Evolutionary conservation across 2,888 invertebrate species (phyloP).

Genomic region (Sarcophaga carnaria): DNA sequence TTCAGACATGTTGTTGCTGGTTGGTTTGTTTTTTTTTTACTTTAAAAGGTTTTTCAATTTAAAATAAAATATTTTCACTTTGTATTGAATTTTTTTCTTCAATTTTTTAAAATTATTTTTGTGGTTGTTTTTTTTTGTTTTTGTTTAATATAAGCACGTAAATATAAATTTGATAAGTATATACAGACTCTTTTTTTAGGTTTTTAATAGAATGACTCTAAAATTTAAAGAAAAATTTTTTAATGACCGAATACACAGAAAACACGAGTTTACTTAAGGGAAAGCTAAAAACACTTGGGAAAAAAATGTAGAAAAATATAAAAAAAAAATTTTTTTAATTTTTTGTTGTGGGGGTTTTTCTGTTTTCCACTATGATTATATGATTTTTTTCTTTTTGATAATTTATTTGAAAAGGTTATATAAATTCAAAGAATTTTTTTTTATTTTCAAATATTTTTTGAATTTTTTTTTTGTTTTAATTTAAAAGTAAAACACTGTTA

Average conservation of each 20-base stretch:
- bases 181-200: neutral
- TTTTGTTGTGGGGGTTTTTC: neutral
- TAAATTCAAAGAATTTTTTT: neutral
- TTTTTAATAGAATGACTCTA: neutral
- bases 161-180: too few species aligned
- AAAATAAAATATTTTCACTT: constrained; percentile 58
- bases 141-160: neutral
- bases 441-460: neutral
- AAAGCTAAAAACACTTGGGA: neutral
- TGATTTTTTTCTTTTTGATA: neutral
- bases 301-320: neutral
- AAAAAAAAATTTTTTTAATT: neutral
- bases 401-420: neutral
- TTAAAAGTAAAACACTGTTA: too few species aligned
- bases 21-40: constrained; percentile 38
- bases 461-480: too few species aligned
- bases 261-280: too few species aligned
- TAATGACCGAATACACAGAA: too few species aligned
- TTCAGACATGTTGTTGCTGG: constrained; percentile 77
- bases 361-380: neutral
- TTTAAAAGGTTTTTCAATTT: constrained; percentile 1
- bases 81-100: neutral
- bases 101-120: constrained; percentile 34
- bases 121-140: constrained; percentile 63
- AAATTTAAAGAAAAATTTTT: neutral